Evolutionary conservation across 2,113 vertebrate species (phyloP), one percentile per base, ranked within the genome.

Genomic region (Neolamprologus longior): DNA sequence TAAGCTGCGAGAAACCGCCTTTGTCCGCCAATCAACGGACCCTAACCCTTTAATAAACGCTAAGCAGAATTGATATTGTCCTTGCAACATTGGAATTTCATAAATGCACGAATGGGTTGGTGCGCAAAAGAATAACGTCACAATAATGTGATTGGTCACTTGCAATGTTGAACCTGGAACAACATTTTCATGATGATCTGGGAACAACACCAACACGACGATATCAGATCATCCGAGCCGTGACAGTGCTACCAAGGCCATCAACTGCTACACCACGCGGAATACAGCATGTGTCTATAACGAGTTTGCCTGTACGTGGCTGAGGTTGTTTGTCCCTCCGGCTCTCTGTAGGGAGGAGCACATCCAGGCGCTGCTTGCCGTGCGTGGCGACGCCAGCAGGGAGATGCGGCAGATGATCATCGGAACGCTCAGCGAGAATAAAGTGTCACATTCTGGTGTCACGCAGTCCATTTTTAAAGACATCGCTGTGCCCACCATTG

Each of bases 361-460:
- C 91, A 97, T 99, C 17, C 94, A 98, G 28, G 98, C 98, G 0
- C 89, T 99, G 94, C 92, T 99, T 86, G 97, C 98, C 0, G 95
- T 99, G 86, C 96, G 99, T 2, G 99, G 99, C 0, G 99, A 99
- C 4, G 97, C 98, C 94, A 99, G 96, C 94, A 97, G 98, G 54
- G 99, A 99, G 21, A 98, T 98, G 98, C 97, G 98, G 45, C 98
- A 99, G 93, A 99, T 97, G 76, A 99, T 99, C 93, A 97, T 99
- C 2, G 98, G 99, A 86, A 98, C 97, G 1, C 95, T 99, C 90
- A 98, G 97, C 42, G 98, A 99, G 94, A 97, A 95, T 89, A 98
- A 97, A 82, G 93, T 97, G 0, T 95, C 97, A 12, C 91, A 96
- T 0, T 95, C 94, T 53, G 95, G 96, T 15, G 95, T 95, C 90